A percentile compares a stretch with the other conserved stretches of the same genome.
Conservation (phyloP, 2,113 vertebrate genomes). For the Scomber scombrus region DNA sequence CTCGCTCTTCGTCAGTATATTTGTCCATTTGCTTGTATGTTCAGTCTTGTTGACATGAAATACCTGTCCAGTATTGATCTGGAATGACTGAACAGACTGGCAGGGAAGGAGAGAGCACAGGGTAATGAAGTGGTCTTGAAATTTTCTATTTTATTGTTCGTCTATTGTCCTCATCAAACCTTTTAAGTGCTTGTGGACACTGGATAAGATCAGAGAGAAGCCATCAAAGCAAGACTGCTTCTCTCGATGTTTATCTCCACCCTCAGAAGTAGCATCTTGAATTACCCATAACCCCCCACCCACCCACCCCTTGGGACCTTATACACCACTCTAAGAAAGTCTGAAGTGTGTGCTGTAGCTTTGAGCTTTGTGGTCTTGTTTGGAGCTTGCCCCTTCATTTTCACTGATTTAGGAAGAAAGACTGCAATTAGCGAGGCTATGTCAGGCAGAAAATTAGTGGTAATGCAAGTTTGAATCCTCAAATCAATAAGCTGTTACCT, state of each 20-base stretch:
- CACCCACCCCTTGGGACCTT: conserved; percentile 24
- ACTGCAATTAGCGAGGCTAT: background rate
- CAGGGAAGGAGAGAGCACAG: background rate
- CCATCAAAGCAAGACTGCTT: conserved; percentile 40
- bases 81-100: conserved; percentile 1
- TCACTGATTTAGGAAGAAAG: conserved; percentile 26
- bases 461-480: conserved; percentile 14
- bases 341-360: background rate
- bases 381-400: conserved; percentile 3
- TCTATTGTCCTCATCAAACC: conserved; percentile 5
- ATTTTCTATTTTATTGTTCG: conserved; percentile 1
- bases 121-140: background rate
- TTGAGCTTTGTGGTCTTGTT: conserved; percentile 8
- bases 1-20: background rate
- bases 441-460: conserved; percentile 22
- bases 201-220: conserved; percentile 32
- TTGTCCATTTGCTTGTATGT: background rate
- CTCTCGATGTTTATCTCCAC: conserved; percentile 47
- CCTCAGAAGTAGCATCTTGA: conserved; percentile 27
- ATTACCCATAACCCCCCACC: conserved; percentile 28
- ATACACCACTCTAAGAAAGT: background rate
- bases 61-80: background rate
- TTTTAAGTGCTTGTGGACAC: conserved; percentile 27
- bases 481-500: conserved; percentile 17
- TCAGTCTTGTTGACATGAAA: background rate